Percentiles rank a stretch among this genome's conserved stretches.
Conservation (phyloP, 2,888 invertebrate genomes). For the Cheilosia scutellata region DNA sequence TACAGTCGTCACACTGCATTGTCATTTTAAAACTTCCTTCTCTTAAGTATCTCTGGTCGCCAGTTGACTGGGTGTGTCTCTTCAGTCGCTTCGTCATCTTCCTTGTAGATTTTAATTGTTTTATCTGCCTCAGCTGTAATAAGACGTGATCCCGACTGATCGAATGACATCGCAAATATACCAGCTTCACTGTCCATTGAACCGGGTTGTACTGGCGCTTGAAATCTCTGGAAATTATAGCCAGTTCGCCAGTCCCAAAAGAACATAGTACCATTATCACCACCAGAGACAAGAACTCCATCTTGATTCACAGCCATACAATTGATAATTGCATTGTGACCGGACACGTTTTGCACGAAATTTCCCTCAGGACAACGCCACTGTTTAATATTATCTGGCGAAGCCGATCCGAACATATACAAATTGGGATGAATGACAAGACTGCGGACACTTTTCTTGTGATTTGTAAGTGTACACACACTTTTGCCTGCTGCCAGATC, state of each 20-base stretch:
- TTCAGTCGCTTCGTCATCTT: slow-evolving; percentile 97
- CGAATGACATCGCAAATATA: slow-evolving; percentile 97
- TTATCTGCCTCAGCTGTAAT: slow-evolving; percentile 99
- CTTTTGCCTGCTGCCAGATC: slow-evolving; percentile 98
- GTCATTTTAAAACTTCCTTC: slow-evolving; percentile 92
- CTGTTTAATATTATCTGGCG: slow-evolving; percentile 99
- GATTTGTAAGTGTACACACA: slow-evolving; percentile 97
- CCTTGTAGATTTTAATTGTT: slow-evolving; percentile 99
- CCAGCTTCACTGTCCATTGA: slow-evolving; percentile 99
- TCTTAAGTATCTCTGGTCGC: slow-evolving; percentile 97
- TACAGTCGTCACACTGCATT: not conserved
- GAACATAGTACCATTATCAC: slow-evolving; percentile 98
- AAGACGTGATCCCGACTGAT: slow-evolving; percentile 96
- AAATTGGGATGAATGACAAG: slow-evolving; percentile 91
- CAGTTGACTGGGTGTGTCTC: slow-evolving; percentile 98
- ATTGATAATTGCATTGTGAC: slow-evolving; percentile 99
- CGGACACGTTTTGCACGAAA: slow-evolving; percentile 98
- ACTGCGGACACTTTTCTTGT: slow-evolving; percentile 97
- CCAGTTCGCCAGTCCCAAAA: slow-evolving; percentile 99
- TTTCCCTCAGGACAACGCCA: slow-evolving; percentile 99
- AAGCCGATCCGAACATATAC: slow-evolving; percentile 98
- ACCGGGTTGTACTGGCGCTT: slow-evolving; percentile 98
- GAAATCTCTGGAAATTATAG: slow-evolving; percentile 97
- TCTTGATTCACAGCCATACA: slow-evolving; percentile 97
- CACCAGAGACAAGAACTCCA: slow-evolving; percentile 98